phyloP scores from a whole-genome alignment of 2,888 invertebrate species.

The Poecilobothrus nobilitatus region DNA sequence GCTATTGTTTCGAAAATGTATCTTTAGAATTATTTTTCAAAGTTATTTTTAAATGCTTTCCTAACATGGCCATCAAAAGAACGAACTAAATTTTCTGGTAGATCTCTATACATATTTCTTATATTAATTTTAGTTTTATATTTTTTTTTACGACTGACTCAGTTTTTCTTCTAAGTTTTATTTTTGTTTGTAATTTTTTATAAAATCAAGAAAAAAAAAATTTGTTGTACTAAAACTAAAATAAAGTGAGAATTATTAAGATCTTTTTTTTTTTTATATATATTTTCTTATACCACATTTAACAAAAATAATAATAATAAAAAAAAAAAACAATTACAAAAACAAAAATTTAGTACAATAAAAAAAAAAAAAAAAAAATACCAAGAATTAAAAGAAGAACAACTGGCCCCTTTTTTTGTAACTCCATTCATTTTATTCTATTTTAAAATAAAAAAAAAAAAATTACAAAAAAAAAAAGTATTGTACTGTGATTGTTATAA shows the following conservation, averaged over 20 bases:
- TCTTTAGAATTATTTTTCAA: too few relatives aligned
- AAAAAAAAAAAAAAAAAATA: too few relatives aligned
- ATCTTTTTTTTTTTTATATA: too few relatives aligned
- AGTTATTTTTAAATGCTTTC: too few relatives aligned
- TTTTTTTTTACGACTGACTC: too few relatives aligned
- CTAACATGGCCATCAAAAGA: too few relatives aligned
- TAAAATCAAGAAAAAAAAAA: background rate
- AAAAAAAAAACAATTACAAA: background rate
- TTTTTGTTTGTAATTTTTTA: too few relatives aligned
- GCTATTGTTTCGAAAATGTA: too few relatives aligned
- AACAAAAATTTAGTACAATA: background rate
- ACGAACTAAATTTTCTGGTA: too few relatives aligned
- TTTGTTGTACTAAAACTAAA: background rate
- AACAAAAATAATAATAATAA: background rate
- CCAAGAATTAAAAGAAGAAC: background rate
- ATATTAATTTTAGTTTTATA: too few relatives aligned
- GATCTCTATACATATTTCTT: too few relatives aligned
- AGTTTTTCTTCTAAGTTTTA: too few relatives aligned
- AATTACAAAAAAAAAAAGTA: background rate
- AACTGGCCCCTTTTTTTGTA: background rate
- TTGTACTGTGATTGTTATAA: background rate
- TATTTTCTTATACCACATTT: background rate
- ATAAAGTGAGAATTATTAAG: background rate
- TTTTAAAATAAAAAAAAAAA: background rate
- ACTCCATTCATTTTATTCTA: background rate